Conservation (phyloP, 2,113 vertebrate species). For the Dicentrarchus labrax region DNA sequence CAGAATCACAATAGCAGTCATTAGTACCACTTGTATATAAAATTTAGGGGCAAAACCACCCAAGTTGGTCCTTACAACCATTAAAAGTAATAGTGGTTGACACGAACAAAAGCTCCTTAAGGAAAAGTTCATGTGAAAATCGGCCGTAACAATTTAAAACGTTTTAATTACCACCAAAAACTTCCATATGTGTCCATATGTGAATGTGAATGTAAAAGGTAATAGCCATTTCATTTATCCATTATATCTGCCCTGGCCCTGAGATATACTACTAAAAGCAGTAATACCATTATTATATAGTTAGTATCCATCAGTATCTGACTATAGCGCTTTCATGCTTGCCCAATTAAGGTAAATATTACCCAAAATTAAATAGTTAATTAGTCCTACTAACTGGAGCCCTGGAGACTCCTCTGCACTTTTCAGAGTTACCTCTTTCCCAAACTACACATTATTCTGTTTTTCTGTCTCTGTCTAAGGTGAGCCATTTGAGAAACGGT, state of each 20-base stretch:
- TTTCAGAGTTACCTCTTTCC: conserved; percentile 11
- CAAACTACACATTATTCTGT: conserved; percentile 47
- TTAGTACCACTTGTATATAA: not conserved
- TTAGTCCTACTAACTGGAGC: not conserved
- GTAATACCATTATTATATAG: not conserved
- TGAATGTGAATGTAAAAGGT: not conserved
- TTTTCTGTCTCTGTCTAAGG: conserved; percentile 48
- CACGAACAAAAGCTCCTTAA: not conserved
- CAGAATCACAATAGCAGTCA: not conserved
- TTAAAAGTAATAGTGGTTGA: not conserved
- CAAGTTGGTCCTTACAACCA: not conserved
- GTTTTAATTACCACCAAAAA: not conserved
- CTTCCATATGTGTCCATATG: not conserved
- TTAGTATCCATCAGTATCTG: not conserved
- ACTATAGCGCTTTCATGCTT: not conserved
- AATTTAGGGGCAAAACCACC: not conserved
- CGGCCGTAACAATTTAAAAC: not conserved
- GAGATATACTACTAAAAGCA: not conserved
- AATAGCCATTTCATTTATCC: not conserved
- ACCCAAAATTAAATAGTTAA: conserved; percentile 15
- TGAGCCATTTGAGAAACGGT: conserved; percentile 46
- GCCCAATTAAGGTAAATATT: conserved; percentile 2
- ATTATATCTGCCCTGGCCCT: not conserved
- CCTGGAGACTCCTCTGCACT: conserved; percentile 8
- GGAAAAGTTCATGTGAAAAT: not conserved